Percentiles rank a stretch among this genome's conserved stretches.
phyloP scores from a whole-genome alignment of 2,888 invertebrate genomes.

The Schrankia costaestrigalis region DNA sequence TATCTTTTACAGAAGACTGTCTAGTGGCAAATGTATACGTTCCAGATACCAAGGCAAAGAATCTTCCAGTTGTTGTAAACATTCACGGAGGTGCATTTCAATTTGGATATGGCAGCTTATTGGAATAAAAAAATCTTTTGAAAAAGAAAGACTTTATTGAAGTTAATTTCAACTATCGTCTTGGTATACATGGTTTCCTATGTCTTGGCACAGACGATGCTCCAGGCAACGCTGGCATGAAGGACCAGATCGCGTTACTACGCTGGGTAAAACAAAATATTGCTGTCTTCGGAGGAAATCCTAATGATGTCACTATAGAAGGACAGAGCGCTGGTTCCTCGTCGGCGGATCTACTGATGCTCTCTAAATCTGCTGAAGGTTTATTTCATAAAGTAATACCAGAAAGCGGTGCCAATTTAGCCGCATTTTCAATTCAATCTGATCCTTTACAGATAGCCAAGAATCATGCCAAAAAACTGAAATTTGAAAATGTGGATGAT shows the following conservation, averaged over 20 bases:
- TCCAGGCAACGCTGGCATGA: conserved; percentile 47
- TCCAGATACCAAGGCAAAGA: conserved; percentile 31
- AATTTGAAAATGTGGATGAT: conserved; percentile 37
- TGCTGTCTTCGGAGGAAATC: conserved; percentile 44
- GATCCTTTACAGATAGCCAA: conserved; percentile 46
- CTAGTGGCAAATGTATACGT: conserved; percentile 33
- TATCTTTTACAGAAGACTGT: conserved; percentile 26
- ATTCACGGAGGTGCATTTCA: conserved; percentile 42
- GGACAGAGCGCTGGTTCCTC: conserved; percentile 42
- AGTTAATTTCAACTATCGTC: conserved; percentile 40
- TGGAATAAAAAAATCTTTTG: conserved; percentile 17
- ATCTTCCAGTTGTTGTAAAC: conserved; percentile 36
- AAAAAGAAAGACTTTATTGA: conserved; percentile 27
- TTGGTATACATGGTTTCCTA: conserved; percentile 39
- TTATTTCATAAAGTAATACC: conserved; percentile 42
- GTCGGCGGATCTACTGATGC: conserved; percentile 35
- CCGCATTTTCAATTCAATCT: conserved; percentile 28
- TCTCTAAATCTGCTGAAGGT: conserved; percentile 29
- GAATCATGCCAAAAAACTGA: conserved; percentile 29
- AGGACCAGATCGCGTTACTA: conserved; percentile 38
- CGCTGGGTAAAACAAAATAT: conserved; percentile 47
- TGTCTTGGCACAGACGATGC: conserved; percentile 40
- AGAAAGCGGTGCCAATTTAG: conserved; percentile 40
- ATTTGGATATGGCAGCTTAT: conserved; percentile 24
- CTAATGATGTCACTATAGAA: conserved; percentile 41